Base-by-base conservation (phyloP, 2,888 invertebrate species). In the Dendrolimus pini region DNA sequence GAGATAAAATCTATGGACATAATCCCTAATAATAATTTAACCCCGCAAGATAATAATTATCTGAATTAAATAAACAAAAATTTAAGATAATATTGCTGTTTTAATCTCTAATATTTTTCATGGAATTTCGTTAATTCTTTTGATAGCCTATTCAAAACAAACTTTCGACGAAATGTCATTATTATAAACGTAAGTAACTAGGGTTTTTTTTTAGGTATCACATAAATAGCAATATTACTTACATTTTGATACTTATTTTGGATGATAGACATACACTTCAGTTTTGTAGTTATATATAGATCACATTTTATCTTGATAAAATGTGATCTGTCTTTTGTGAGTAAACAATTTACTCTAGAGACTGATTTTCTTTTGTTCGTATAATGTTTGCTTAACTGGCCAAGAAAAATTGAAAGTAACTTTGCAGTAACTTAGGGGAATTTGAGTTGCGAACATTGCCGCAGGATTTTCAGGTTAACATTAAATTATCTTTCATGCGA, bases 291-390 rank as follows among this genome's bases (percentile, higher is more conserved):
- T 47, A 47, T 47, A 47, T 30, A 47, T 10, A 47, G 47, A 12
- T 47, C 8, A 12, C 9, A 47, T 9, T 12, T 47, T 8, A 47
- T 47, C n/a, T n/a, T n/a, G n/a, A n/a, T n/a, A n/a, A n/a, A n/a
- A n/a, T n/a, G n/a, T n/a, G n/a, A n/a, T n/a, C 6, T 30, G 30
- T 47, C 9, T 47, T 47, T 47, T 0, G 8, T 47, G 30, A 30
- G 6, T 30, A 47, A 47, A 12, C 10, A 47, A 47, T 47, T 47
- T 47, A 14, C 7, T 47, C 47, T 47, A 10, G 47, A 12, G 12
- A 47, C 2, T 47, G 18, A 52, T 55, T 52, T 14, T 12, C 6
- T 47, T 52, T 64, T 63, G 61, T 55, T 65, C 61, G 64, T 58
- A 55, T 13, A 52, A 52, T 52, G 41, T 41, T 9, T 13, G 9